Percentiles rank a stretch among this genome's conserved stretches.
Evolutionary conservation across 2,113 vertebrate species (phyloP).

Genomic region (Rhinogobius similis): DNA sequence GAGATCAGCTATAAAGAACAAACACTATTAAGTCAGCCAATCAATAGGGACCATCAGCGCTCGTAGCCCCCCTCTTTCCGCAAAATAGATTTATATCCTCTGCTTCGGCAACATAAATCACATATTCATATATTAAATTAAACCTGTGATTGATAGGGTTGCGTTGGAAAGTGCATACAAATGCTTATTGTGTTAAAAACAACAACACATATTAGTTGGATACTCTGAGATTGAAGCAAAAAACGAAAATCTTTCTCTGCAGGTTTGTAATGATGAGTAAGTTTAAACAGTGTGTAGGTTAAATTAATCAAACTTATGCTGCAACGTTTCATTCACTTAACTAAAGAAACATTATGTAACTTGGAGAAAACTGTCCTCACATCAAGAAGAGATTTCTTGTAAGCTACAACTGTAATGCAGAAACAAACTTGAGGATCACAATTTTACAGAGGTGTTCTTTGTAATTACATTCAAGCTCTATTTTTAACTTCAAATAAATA

Average conservation of each 20-base stretch:
- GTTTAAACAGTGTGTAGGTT: conserved; percentile 15
- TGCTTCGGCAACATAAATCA: conserved; percentile 79
- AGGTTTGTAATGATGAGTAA: conserved; percentile 20
- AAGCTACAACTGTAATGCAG: neutral
- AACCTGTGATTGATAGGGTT: conserved; percentile 77
- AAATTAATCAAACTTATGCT: neutral
- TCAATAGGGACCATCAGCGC: conserved; percentile 80
- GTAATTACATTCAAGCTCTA: too few species aligned
- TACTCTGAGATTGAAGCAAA: conserved; percentile 47
- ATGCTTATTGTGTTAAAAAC: conserved; percentile 51
- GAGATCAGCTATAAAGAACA: conserved; percentile 82
- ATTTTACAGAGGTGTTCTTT: too few species aligned
- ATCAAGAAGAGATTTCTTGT: neutral
- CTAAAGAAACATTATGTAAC: neutral
- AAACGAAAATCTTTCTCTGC: conserved; percentile 53
- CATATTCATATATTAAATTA: conserved; percentile 83
- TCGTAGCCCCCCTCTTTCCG: conserved; percentile 52
- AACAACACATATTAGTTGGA: conserved; percentile 66
- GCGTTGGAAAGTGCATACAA: conserved; percentile 52
- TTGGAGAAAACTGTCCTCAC: neutral
- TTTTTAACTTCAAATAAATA: too few species aligned
- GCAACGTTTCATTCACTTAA: neutral
- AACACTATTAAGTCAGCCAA: conserved; percentile 82
- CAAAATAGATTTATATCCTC: conserved; percentile 79
- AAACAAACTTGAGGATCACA: too few species aligned